Percentiles rank a stretch among this genome's conserved stretches.
Evolutionary conservation across 2,888 invertebrate genomes (phyloP).

Genomic region (Gibbula magus): DNA sequence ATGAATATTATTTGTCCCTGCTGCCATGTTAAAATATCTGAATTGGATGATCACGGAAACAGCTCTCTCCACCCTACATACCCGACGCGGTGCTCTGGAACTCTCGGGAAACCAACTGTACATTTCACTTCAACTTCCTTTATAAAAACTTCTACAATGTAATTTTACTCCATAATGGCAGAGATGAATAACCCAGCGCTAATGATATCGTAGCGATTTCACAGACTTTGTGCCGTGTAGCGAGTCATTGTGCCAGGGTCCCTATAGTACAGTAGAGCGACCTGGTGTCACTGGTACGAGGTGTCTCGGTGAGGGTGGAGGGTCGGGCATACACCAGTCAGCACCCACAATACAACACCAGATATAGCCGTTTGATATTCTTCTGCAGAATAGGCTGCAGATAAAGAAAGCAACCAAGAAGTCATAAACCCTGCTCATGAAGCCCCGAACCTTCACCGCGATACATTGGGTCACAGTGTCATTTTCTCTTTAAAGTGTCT

Average conservation of each 20-base stretch:
- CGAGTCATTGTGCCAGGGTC: background rate
- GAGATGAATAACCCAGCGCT: background rate
- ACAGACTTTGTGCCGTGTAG: background rate
- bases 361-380: constrained; percentile 7
- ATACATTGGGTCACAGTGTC: background rate
- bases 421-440: background rate
- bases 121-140: background rate
- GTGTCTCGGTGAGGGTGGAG: background rate
- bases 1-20: too few relatives aligned
- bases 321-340: background rate
- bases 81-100: background rate
- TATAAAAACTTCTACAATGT: background rate
- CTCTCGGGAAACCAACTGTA: background rate
- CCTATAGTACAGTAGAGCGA: background rate
- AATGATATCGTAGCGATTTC: background rate
- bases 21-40: too few relatives aligned
- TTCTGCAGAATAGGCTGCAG: background rate
- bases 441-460: background rate
- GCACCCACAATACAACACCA: background rate
- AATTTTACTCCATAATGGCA: background rate
- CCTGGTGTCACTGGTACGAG: background rate
- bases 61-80: too few relatives aligned
- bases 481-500: background rate
- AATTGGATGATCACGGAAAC: too few relatives aligned
- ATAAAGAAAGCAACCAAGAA: background rate